Percentiles rank a stretch among this genome's conserved stretches.
phyloP scores from a whole-genome alignment of 2,113 vertebrate species.

The Epinephelus cyanopodus region DNA sequence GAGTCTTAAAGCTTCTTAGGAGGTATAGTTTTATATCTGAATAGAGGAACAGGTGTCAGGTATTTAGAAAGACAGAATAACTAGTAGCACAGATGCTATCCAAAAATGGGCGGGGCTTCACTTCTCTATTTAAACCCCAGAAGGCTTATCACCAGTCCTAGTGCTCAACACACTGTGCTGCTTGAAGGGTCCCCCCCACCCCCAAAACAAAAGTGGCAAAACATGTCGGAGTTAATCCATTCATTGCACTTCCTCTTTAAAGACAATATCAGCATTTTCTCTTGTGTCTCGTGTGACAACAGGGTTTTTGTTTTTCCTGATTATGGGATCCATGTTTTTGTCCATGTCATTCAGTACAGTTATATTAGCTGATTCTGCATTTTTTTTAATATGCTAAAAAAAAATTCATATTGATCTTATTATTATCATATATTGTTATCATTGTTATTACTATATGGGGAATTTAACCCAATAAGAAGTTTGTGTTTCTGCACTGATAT shows the following conservation, averaged over 20 bases:
- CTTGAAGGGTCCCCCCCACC: slow-evolving; percentile 82
- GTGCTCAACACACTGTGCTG: slow-evolving; percentile 63
- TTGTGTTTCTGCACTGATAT: slow-evolving; percentile 99
- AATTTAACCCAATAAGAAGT: slow-evolving; percentile 93
- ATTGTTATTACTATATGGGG: slow-evolving; percentile 91
- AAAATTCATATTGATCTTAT: slow-evolving; percentile 88
- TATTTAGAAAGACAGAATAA: not conserved
- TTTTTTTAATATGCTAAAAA: slow-evolving; percentile 87
- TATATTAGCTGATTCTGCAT: slow-evolving; percentile 87
- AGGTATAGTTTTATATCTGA: not conserved
- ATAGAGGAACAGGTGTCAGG: not conserved
- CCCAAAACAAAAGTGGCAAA: slow-evolving; percentile 12
- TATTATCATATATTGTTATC: slow-evolving; percentile 76
- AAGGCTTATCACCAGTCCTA: slow-evolving; percentile 36
- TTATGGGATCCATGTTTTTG: slow-evolving; percentile 68
- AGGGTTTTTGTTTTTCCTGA: slow-evolving; percentile 45
- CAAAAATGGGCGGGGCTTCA: slow-evolving; percentile 22
- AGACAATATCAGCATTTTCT: slow-evolving; percentile 85
- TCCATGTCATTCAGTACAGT: slow-evolving; percentile 85
- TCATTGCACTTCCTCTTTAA: slow-evolving; percentile 81
- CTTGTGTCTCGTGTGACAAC: slow-evolving; percentile 82
- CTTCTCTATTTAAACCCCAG: slow-evolving; percentile 9
- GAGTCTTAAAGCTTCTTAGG: too few species aligned
- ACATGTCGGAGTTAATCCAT: slow-evolving; percentile 11
- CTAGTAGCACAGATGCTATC: slow-evolving; percentile 1